phyloP scores from a whole-genome alignment of 1,140 invertebrate species.

The Drosophila mauritiana region DNA sequence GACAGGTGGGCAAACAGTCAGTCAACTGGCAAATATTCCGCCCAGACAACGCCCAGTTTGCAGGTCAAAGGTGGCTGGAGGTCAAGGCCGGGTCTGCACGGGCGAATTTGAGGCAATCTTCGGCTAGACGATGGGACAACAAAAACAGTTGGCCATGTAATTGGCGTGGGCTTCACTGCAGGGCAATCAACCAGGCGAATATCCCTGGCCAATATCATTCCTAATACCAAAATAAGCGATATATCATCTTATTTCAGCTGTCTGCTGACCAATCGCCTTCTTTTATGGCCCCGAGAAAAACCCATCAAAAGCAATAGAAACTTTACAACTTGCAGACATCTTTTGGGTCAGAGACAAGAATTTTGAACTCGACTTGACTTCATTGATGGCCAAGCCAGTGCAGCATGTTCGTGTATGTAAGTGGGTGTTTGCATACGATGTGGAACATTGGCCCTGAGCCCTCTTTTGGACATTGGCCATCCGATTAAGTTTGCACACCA shows the following conservation, averaged over 20 bases:
- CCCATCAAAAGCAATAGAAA: conserved; percentile 54
- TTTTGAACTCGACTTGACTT: conserved; percentile 73
- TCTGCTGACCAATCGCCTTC: conserved; percentile 34
- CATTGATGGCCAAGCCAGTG: conserved; percentile 18
- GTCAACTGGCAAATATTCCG: conserved; percentile 15
- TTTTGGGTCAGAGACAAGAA: conserved; percentile 51
- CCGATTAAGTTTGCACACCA: not conserved
- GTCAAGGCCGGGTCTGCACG: conserved; percentile 53
- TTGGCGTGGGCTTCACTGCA: conserved; percentile 43
- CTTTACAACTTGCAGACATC: conserved; percentile 55
- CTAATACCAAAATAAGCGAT: conserved; percentile 23
- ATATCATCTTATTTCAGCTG: conserved; percentile 43
- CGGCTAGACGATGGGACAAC: conserved; percentile 21
- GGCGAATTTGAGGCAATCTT: conserved; percentile 22
- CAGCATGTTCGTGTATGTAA: conserved; percentile 6
- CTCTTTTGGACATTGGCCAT: conserved; percentile 37
- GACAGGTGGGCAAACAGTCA: conserved; percentile 25
- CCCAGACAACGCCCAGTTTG: conserved; percentile 38
- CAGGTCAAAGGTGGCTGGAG: conserved; percentile 66
- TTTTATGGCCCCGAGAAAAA: conserved; percentile 37
- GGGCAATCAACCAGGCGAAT: conserved; percentile 18
- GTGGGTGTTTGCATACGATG: conserved; percentile 34
- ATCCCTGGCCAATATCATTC: conserved; percentile 21
- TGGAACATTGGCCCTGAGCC: conserved; percentile 46
- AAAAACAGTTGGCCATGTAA: conserved; percentile 33